Percentiles rank a stretch among this genome's conserved stretches.
Conservation (phyloP, 2,797 vertebrate genomes). For the Lacerta agilis region DNA sequence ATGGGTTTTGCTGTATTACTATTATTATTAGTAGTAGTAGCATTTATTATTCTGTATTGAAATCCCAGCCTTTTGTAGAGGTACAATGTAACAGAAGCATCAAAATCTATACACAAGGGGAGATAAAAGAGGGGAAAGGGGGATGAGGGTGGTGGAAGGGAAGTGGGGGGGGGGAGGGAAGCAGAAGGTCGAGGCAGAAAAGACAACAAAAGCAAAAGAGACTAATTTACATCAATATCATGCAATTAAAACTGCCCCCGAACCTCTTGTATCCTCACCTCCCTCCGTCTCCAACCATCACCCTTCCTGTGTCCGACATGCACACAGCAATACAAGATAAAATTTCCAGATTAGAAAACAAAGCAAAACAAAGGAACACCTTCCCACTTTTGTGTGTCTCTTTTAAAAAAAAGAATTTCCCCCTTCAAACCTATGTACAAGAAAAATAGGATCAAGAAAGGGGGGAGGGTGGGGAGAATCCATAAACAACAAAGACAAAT, state of each 20-base stretch:
- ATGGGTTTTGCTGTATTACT: constrained; percentile 71
- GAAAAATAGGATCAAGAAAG: constrained; percentile 78
- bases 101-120: constrained; percentile 82
- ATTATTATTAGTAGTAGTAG: constrained; percentile 50
- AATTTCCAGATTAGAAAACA: constrained; percentile 81
- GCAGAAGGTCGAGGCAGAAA: constrained; percentile 80
- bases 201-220: constrained; percentile 81
- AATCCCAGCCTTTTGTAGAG: constrained; percentile 83
- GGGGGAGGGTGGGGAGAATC: constrained; percentile 44
- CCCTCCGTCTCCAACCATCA: constrained; percentile 70
- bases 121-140: constrained; percentile 75
- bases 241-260: constrained; percentile 88
- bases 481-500: constrained; percentile 63
- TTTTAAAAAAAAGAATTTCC: constrained; percentile 55
- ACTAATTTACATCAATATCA: constrained; percentile 90
- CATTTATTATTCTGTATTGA: constrained; percentile 72
- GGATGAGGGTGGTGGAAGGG: constrained; percentile 66
- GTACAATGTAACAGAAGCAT: constrained; percentile 88
- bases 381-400: constrained; percentile 68
- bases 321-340: constrained; percentile 88
- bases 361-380: constrained; percentile 51
- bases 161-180: constrained; percentile 73
- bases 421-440: constrained; percentile 88
- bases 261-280: constrained; percentile 67
- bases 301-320: constrained; percentile 80